Base-by-base conservation (phyloP, 2,797 vertebrate genomes). In the Malurus leucopterus region DNA sequence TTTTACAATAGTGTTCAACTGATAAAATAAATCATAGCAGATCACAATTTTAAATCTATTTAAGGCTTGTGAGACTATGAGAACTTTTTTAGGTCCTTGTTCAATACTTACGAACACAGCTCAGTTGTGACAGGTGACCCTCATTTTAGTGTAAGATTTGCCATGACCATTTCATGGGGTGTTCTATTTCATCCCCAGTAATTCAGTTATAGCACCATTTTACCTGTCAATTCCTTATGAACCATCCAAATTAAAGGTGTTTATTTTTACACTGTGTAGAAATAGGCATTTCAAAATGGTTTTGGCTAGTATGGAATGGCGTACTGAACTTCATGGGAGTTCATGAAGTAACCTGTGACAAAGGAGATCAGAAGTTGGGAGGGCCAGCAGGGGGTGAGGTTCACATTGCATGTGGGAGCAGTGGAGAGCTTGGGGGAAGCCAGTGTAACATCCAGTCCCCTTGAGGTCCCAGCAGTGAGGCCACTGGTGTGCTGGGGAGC, bases 21-120 rank as follows among this genome's bases (percentile, higher is more conserved):
- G 30, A 24, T 73, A 50, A 91, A 70, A 77, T 67, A 89, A 79
- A 61, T 87, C 11, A 11, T 63, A 82, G 29, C 24, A 50, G n/a
- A 67, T 17, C 5, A 14, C 0, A 0, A 0, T 18, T 59, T 86
- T 49, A 41, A 30, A 75, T 76, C 18, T 70, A 0, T 58, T 26
- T 63, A 84, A 79, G 65, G 30, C 36, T 83, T 83, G 11, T 59
- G 55, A 51, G 40, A 29, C 58, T 32, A 3, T 47, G 9, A 68
- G 51, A 74, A 46, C 15, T 61, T 75, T 15, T 7, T 15, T 40
- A 36, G 9, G 26, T 62, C 79, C 11, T 15, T 61, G 15, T 61
- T 84, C 26, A 27, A 0, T 75, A 16, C 23, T 46, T 15, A n/a
- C 30, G 17, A 62, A 61, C 1, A 1, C 36, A 32, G 24, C 54